Evolutionary conservation across 2,797 vertebrate species (phyloP).

Genomic region (Tadarida brasiliensis): DNA sequence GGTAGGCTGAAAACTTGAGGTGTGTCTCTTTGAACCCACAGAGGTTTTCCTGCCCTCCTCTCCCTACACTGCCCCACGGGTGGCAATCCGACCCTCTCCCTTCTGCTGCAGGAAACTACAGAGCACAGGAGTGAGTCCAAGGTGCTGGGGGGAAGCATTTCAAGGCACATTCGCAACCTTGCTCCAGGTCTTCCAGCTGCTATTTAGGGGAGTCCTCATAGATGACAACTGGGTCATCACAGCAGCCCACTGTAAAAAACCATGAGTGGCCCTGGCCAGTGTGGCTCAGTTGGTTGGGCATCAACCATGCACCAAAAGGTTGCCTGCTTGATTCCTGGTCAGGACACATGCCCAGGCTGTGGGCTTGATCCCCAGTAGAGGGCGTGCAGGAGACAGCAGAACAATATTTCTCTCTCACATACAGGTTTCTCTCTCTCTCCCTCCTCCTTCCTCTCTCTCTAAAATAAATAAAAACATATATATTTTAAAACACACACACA

Average conservation of each 20-base stretch:
- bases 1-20: neutral
- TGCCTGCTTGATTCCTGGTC: too few species aligned
- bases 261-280: constrained; percentile 56
- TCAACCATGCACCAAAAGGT: too few species aligned
- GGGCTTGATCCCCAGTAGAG: neutral
- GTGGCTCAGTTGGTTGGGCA: neutral
- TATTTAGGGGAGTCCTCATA: constrained; percentile 79
- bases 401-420: too few species aligned
- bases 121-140: constrained; percentile 59
- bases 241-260: constrained; percentile 78
- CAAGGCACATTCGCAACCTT: constrained; percentile 70
- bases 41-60: too few species aligned
- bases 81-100: neutral
- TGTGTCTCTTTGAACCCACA: neutral
- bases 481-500: too few species aligned
- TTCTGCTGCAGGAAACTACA: constrained; percentile 30
- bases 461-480: too few species aligned
- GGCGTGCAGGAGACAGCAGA: too few species aligned
- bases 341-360: too few species aligned
- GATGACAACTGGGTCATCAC: constrained; percentile 76
- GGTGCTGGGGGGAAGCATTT: constrained; percentile 72
- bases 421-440: too few species aligned
- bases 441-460: too few species aligned
- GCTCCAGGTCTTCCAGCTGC: constrained; percentile 20
- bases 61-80: neutral